Base-by-base conservation (phyloP, 2,797 vertebrate genomes). In the Phrynocephalus guinanensis region DNA sequence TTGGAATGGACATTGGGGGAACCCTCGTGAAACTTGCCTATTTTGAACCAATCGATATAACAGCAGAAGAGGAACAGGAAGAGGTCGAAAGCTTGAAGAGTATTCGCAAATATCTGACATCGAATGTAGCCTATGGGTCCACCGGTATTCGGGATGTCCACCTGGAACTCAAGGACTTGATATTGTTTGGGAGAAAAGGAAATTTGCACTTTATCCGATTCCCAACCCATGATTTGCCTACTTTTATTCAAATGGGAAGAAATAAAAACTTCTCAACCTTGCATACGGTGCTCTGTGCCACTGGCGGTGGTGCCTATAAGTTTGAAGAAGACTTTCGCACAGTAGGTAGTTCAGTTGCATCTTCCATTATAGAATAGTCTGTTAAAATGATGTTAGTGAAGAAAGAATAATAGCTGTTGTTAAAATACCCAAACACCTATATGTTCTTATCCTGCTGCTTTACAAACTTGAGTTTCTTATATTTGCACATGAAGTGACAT, bases 181-280 rank as follows among this genome's bases (percentile, higher is more conserved):
- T 96, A 0, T 97, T 98, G 88, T 98, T 98, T 91, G 96, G 97
- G 77, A 96, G 97, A 85, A 97, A 96, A 91, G 98, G 98, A 93
- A 98, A 98, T 95, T 95, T 98, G 96, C 97, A 98, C 96, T 98
- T 98, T 96, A 98, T 98, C 93, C 95, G 98, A 91, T 98, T 98
- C 94, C 98, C 98, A 82, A 98, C 98, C 66, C 98, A 98, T 50
- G 97, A 98, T 94, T 96, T 98, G 94, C 97, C 97, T 94, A 97
- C 97, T 92, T 98, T 98, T 92, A 98, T 98, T 95, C 98, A 98
- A 93, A 98, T 98, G 98, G 98, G 97, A 92, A 96, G 97, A 89
- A 97, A 98, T 91, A 98, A 98, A 93, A 98, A 98, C 95, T 98
- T 98, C 88, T 98, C 98, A 26, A 98, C 97, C 38, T 95, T 98